Evolutionary conservation across 2,797 vertebrate genomes (phyloP).

Genomic region (Muraenolepis orangiensis): DNA sequence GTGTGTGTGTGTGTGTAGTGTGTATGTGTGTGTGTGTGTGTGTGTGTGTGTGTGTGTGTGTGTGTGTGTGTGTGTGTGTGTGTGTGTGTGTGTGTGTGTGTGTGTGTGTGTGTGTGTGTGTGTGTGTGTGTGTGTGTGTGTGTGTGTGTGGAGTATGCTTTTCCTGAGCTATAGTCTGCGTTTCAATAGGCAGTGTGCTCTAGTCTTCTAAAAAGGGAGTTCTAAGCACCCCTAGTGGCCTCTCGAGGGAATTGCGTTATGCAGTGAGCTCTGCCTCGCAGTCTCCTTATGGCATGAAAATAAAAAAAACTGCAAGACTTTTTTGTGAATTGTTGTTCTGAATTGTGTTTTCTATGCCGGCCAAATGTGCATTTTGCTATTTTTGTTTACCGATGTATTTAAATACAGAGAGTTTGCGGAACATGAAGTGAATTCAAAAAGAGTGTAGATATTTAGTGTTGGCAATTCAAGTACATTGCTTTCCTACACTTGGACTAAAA

Average conservation of each 20-base stretch:
- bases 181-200: slow-evolving; percentile 39
- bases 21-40: too few species aligned
- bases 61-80: too few species aligned
- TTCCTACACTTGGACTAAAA: slow-evolving; percentile 68
- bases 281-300: slow-evolving; percentile 54
- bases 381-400: slow-evolving; percentile 59
- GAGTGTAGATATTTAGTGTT: slow-evolving; percentile 69
- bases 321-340: slow-evolving; percentile 56
- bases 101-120: not conserved
- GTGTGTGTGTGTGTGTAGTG: too few species aligned
- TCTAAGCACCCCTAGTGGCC: slow-evolving; percentile 73
- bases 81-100: too few species aligned
- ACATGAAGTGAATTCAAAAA: slow-evolving; percentile 54
- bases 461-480: slow-evolving; percentile 71
- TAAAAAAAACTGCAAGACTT: slow-evolving; percentile 63
- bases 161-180: slow-evolving; percentile 25
- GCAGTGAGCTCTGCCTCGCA: slow-evolving; percentile 54
- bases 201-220: slow-evolving; percentile 56
- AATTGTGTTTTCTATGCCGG: slow-evolving; percentile 43
- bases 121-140: not conserved
- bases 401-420: slow-evolving; percentile 57
- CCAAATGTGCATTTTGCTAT: slow-evolving; percentile 58
- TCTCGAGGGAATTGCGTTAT: slow-evolving; percentile 66
- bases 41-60: too few species aligned
- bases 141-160: slow-evolving; percentile 10